Base-by-base conservation (phyloP, 2,888 invertebrate genomes). In the Panzeria rudis region DNA sequence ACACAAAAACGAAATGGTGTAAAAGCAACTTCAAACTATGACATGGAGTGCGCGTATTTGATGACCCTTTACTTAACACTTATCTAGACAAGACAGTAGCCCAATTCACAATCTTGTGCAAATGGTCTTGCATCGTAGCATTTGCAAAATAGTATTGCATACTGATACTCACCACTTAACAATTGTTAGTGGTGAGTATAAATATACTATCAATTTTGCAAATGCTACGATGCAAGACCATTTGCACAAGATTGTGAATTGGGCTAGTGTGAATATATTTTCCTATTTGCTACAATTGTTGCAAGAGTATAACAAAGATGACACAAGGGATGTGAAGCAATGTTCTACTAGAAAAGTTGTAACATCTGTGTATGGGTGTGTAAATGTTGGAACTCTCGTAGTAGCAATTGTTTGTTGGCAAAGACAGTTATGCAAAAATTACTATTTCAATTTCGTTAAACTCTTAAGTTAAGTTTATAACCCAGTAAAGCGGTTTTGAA, bases 41-140 rank as follows among this genome's bases (percentile, higher is more conserved):
- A 85, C 68, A 85, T 73, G 78, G 82, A 75, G 77, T 82, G 85
- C 69, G 82, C 82, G 62, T 82, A 78, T 73, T 85, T 85, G 82
- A 85, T 85, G 82, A 85, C 82, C 85, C 82, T 78, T 85, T 85
- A 85, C 82, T 73, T 73, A 85, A 85, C 85, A 85, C 85, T 85
- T 85, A 85, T 82, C 85, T 64, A 78, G 78, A 85, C 73, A 85
- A 81, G 85, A 73, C 82, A 82, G n/a, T n/a, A n/a, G n/a, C n/a
- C n/a, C n/a, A n/a, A n/a, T n/a, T n/a, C n/a, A n/a, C n/a, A n/a
- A n/a, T n/a, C n/a, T n/a, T n/a, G n/a, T n/a, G n/a, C n/a, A n/a
- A n/a, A n/a, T n/a, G n/a, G n/a, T n/a, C n/a, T n/a, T n/a, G n/a
- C n/a, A n/a, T n/a, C n/a, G n/a, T n/a, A n/a, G n/a, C n/a, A n/a